Evolutionary conservation across 2,888 invertebrate species (phyloP), one percentile per base, ranked within the genome.

Genomic region (Andrena flavipes): DNA sequence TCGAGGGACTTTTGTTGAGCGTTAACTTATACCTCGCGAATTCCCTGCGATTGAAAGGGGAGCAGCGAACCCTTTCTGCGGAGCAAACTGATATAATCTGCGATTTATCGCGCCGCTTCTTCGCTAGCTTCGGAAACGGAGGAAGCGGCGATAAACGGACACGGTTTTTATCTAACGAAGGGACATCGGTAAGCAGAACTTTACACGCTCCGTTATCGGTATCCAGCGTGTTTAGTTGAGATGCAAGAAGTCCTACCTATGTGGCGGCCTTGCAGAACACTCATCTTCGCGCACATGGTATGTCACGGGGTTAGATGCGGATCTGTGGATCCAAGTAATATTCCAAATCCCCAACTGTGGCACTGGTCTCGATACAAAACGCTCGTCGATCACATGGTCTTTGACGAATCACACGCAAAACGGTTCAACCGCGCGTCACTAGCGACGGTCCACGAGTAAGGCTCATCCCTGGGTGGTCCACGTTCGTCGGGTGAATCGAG

Each of bases 281-380:
- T 93, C 93, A 94, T 94, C 89, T 94, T 94, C 88, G 93, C 92
- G 90, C 94, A 93, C 94, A 94, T 93, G 83, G 89, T 92, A 89
- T 78, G 84, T 71, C 73, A 74, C 75, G 42, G 71, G 63, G 26
- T 64, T n/a, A 65, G 49, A 60, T 35, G 42, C 65, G 63, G 10
- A 62, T 30, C 23, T 30, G 59, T 29, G n/a, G 26, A 79, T 54
- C 26, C 23, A 51, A 64, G 8, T n/a, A 51, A 26, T 68, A 82
- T 81, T 78, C 80, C 78, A 81, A 62, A 30, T 29, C 48, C 70
- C 26, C 1, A 35, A 16, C 10, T 29, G 30, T 42, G 35, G 62
- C 13, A 33, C 23, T 60, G 48, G 16, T 48, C 26, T 0, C 26
- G 48, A 26, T 62, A 23, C 4, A 2, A 30, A 8, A 7, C 62